These are phyloP conservation scores for Lasaia peninsularis DNA, from an alignment of 1,140 invertebrate genomes.

Conservation along the genomic window DNA sequence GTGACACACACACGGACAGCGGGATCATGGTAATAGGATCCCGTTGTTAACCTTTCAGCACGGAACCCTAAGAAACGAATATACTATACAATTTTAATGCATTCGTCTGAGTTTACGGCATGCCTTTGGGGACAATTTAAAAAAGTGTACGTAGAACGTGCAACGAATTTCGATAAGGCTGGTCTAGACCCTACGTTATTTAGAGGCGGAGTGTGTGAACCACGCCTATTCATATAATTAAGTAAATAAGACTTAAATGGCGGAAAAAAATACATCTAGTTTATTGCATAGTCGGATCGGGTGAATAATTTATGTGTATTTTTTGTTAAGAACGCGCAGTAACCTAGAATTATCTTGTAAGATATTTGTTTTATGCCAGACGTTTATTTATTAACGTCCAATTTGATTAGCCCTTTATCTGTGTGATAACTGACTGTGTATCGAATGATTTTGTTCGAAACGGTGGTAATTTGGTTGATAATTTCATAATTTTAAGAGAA, in stretches of 20 bases:
- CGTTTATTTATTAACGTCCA: background rate
- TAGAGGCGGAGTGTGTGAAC: slow-evolving; percentile 34
- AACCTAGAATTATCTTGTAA: slow-evolving; percentile 16
- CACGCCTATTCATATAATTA: slow-evolving; percentile 35
- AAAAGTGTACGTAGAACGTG: slow-evolving; percentile 43
- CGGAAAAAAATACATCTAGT: slow-evolving; percentile 15
- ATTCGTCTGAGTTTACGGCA: slow-evolving; percentile 58
- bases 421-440: too few relatives aligned
- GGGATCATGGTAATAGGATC: too few relatives aligned
- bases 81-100: slow-evolving; percentile 70
- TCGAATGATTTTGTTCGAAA: background rate
- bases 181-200: slow-evolving; percentile 30
- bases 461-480: too few relatives aligned
- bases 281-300: slow-evolving; percentile 1
- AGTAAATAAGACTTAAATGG: slow-evolving; percentile 6
- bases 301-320: slow-evolving; percentile 13
- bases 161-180: slow-evolving; percentile 45
- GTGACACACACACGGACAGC: too few relatives aligned
- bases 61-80: too few relatives aligned
- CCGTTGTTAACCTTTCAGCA: too few relatives aligned
- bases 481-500: too few relatives aligned
- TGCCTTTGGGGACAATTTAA: slow-evolving; percentile 40
- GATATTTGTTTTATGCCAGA: slow-evolving; percentile 9
- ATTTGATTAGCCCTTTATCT: background rate
- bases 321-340: background rate